Evolutionary conservation across 2,113 vertebrate species (phyloP).

Genomic region (Sarotherodon lohbergeri): DNA sequence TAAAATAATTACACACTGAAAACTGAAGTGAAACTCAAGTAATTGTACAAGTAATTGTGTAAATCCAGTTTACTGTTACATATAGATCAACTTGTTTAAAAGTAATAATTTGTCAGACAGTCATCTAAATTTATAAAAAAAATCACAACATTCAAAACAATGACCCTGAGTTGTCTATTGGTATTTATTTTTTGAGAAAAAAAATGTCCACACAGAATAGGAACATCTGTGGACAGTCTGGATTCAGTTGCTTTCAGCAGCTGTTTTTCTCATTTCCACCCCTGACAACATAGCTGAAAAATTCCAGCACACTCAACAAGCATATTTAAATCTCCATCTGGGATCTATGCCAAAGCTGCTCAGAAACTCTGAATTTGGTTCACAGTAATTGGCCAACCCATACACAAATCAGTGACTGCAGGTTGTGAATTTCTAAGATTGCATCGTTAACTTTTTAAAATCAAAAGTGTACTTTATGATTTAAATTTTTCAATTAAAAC

Average conservation of each 20-base stretch:
- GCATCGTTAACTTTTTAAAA: not conserved
- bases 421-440: not conserved
- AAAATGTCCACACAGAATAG: not conserved
- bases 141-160: not conserved
- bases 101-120: rapidly evolving
- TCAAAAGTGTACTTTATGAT: rapidly evolving
- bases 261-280: not conserved
- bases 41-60: not conserved
- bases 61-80: not conserved
- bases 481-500: not conserved
- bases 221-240: not conserved
- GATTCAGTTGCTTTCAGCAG: not conserved
- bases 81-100: not conserved
- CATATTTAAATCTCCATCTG: not conserved
- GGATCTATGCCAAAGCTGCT: not conserved
- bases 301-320: not conserved
- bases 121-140: not conserved
- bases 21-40: not conserved
- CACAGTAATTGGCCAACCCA: not conserved
- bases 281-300: not conserved
- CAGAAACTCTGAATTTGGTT: not conserved
- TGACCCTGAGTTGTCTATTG: not conserved
- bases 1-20: not conserved
- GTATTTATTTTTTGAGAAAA: not conserved
- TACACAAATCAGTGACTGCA: not conserved